phyloP scores from a whole-genome alignment of 2,113 vertebrate species.

The Antennarius striatus region DNA sequence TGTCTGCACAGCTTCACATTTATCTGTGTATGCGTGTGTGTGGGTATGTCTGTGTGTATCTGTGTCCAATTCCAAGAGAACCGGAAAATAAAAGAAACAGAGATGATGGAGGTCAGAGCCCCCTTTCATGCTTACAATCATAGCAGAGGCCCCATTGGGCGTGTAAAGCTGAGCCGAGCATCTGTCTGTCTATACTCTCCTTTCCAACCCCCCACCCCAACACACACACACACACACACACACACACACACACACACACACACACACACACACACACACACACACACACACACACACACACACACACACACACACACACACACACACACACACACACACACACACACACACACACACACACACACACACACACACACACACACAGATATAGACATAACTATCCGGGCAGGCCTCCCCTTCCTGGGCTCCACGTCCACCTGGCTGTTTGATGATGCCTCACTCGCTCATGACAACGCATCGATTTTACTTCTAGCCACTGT shows the following conservation, averaged over 20 bases:
- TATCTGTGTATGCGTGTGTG: slow-evolving; percentile 44
- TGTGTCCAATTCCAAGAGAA: slow-evolving; percentile 69
- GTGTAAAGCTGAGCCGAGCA: slow-evolving; percentile 73
- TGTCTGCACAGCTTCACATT: slow-evolving; percentile 64
- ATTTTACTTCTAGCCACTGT: slow-evolving; percentile 95
- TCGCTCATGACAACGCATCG: slow-evolving; percentile 97
- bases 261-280: slow-evolving; percentile 59
- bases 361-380: slow-evolving; percentile 59
- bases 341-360: slow-evolving; percentile 45
- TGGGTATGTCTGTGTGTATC: slow-evolving; percentile 59
- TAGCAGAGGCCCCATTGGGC: slow-evolving; percentile 71
- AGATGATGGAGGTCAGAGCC: slow-evolving; percentile 79
- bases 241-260: slow-evolving; percentile 60
- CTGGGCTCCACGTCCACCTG: slow-evolving; percentile 86
- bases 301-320: slow-evolving; percentile 46
- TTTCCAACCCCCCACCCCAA: slow-evolving; percentile 27
- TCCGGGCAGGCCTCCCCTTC: slow-evolving; percentile 61
- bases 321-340: slow-evolving; percentile 54
- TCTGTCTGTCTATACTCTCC: slow-evolving; percentile 76
- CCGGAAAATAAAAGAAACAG: slow-evolving; percentile 75
- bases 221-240: slow-evolving; percentile 58
- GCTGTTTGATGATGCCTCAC: slow-evolving; percentile 88
- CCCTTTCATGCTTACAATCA: slow-evolving; percentile 80
- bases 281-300: slow-evolving; percentile 65
- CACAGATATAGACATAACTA: slow-evolving; percentile 80